Evolutionary conservation across 2,113 vertebrate species (phyloP).

Genomic region (Columba livia): DNA sequence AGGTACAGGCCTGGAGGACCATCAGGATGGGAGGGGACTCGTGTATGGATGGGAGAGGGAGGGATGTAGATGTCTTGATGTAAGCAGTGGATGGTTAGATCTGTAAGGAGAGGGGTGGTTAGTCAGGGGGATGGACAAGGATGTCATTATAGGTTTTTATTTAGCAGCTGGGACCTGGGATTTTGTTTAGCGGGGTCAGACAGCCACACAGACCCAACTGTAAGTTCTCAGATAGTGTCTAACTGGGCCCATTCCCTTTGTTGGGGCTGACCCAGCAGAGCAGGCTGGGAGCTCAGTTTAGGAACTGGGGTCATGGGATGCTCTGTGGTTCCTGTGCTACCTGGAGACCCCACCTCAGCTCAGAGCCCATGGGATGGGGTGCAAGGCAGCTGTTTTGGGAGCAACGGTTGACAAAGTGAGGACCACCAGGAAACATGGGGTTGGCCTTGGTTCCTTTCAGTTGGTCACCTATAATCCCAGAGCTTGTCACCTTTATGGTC

Average conservation of each 20-base stretch:
- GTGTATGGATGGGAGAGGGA: neutral
- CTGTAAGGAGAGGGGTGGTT: neutral
- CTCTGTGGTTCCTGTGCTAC: neutral
- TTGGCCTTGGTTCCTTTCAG: neutral
- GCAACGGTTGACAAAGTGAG: neutral
- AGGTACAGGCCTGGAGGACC: conserved; percentile 76
- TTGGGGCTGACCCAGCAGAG: neutral
- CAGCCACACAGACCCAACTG: neutral
- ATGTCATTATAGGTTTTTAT: neutral
- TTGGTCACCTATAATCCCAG: neutral
- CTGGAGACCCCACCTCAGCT: neutral
- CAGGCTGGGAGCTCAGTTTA: neutral
- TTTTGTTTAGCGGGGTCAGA: neutral
- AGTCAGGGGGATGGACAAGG: neutral
- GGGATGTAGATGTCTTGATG: neutral
- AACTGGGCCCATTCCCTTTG: neutral
- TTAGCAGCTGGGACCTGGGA: neutral
- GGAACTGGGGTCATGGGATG: neutral
- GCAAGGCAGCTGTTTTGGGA: neutral
- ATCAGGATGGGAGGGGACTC: neutral
- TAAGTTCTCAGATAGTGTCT: neutral
- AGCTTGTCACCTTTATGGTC: neutral
- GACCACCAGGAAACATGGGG: neutral
- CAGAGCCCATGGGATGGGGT: neutral
- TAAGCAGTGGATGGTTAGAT: neutral